Evolutionary conservation across 2,113 vertebrate genomes (phyloP), one percentile per base, ranked within the genome.

Genomic region (Serilophus lunatus): DNA sequence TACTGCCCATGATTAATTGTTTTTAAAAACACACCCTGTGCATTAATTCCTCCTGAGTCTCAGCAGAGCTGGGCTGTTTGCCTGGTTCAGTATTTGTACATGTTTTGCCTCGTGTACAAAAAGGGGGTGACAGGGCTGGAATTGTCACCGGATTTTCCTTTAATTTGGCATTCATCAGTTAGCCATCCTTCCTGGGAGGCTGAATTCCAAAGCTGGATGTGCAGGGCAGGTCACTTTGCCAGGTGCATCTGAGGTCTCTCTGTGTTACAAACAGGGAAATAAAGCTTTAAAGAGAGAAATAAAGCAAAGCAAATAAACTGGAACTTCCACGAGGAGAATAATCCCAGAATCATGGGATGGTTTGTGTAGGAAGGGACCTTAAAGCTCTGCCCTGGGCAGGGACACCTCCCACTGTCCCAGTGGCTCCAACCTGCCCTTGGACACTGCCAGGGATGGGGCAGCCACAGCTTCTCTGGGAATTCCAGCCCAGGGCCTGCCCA

Each of bases 31-130:
- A 45, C 71, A 12, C 53, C 42, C 50, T 7, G 19, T 42, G 38
- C 23, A 10, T 6, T 45, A 29, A 35, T 51, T 33, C 25, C 12
- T 1, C 29, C 22, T 24, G 31, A 19, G 19, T 33, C 35, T 63
- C 47, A 18, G 38, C 28, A 51, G 5, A 63, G 6, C 7, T 10
- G 35, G 38, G 2, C 54, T 36, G 7, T 45, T 74, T 22, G 25
- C 2, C 35, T 38, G 18, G 4, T 22, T 61, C 19, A 7, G 0
- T 2, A 3, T 28, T 24, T 47, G 44, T 8, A 1, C 0, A 0
- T 49, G 4, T 35, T 59, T 31, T 3, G 2, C 1, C 24, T 42
- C 16, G 4, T 9, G 2, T 42, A 8, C 44, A 24, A 47, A 36
- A 4, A 28, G 44, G 49, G 61, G 31, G 3, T 20, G 15, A 24